phyloP scores from a whole-genome alignment of 2,888 invertebrate species.

The Protodeltote pygarga region DNA sequence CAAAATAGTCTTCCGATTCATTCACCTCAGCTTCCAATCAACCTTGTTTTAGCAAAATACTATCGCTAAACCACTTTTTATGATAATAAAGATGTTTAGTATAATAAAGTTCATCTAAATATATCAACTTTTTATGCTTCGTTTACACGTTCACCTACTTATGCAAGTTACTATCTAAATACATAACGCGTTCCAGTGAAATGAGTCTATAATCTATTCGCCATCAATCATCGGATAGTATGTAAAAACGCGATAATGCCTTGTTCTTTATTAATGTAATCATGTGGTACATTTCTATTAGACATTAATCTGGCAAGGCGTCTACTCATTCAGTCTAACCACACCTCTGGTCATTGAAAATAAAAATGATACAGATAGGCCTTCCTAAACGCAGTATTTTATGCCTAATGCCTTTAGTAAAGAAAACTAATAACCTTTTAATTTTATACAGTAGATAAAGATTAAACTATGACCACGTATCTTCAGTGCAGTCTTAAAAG shows the following conservation, averaged over 20 bases:
- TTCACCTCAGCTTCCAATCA: too few species aligned
- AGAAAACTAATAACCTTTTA: too few species aligned
- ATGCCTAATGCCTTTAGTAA: too few species aligned
- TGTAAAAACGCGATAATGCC: conserved; percentile 63
- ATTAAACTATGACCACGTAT: too few species aligned
- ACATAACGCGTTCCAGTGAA: conserved; percentile 35
- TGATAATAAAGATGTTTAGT: not conserved
- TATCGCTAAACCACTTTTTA: not conserved
- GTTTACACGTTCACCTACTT: conserved; percentile 20
- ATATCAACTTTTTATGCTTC: conserved; percentile 8
- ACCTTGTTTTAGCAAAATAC: too few species aligned
- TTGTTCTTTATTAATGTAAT: conserved; percentile 70
- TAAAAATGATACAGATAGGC: too few species aligned
- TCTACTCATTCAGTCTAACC: conserved; percentile 55
- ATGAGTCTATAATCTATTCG: conserved; percentile 45
- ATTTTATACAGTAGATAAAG: too few species aligned
- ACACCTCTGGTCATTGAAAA: too few species aligned
- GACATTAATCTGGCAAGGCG: conserved; percentile 76
- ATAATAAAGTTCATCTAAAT: too few species aligned
- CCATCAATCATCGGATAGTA: conserved; percentile 66
- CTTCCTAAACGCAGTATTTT: too few species aligned
- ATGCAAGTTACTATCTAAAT: conserved; percentile 29
- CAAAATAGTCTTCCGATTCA: too few species aligned
- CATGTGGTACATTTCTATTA: conserved; percentile 83
- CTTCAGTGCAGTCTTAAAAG: too few species aligned